A percentile compares a stretch with the other conserved stretches of the same genome.
Conservation (phyloP, 2,113 vertebrate genomes). For the Phoenicopterus ruber region DNA sequence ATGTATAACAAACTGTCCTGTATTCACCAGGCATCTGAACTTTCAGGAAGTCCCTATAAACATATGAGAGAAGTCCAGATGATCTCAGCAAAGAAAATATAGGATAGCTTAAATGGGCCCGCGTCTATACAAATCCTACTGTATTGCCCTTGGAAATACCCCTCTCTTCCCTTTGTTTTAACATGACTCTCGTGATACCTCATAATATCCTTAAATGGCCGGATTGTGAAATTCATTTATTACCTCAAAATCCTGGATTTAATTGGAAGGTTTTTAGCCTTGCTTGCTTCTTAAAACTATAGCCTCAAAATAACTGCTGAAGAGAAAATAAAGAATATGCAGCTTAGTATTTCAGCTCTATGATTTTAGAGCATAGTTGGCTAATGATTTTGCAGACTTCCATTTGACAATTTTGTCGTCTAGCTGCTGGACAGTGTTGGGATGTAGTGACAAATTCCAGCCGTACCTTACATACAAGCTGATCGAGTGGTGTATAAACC, state of each 20-base stretch:
- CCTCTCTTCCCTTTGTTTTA: not conserved
- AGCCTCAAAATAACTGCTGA: not conserved
- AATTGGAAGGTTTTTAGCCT: not conserved
- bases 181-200: not conserved
- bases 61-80: not conserved
- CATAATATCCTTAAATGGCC: not conserved
- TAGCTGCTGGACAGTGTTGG: not conserved
- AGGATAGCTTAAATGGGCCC: not conserved
- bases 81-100: not conserved
- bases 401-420: not conserved
- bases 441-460: not conserved
- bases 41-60: not conserved
- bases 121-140: not conserved
- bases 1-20: not conserved
- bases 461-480: not conserved
- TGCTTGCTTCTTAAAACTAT: not conserved
- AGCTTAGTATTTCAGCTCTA: not conserved
- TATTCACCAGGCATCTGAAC: not conserved
- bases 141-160: not conserved
- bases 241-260: not conserved
- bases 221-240: not conserved
- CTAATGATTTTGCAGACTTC: not conserved
- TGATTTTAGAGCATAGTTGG: not conserved
- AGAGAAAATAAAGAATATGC: not conserved
- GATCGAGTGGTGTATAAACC: not conserved